These are phyloP conservation scores for Malurus cyaneus DNA, from an alignment of 2,113 vertebrate genomes.

Conservation along the genomic window DNA sequence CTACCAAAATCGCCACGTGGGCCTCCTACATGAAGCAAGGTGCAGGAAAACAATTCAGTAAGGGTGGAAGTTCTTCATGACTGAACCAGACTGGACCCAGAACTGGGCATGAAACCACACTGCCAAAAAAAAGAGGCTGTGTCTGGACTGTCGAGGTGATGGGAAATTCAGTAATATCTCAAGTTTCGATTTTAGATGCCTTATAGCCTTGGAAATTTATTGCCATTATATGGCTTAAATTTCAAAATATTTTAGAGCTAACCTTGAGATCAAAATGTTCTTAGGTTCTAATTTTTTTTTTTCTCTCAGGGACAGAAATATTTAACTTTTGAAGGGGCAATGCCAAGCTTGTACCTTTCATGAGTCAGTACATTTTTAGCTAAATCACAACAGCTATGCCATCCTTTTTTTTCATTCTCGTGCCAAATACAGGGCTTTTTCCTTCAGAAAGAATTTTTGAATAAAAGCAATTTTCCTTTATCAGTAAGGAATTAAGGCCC, in stretches of 20 bases:
- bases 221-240: background rate
- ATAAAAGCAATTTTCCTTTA: constrained; percentile 10
- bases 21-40: background rate
- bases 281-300: background rate
- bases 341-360: background rate
- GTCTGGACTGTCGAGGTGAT: background rate
- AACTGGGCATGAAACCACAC: background rate
- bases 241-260: background rate
- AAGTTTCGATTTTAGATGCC: background rate
- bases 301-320: background rate
- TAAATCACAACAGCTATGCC: background rate
- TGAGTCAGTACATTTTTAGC: background rate
- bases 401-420: background rate
- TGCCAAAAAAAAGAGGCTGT: background rate
- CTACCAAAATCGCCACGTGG: background rate
- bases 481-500: background rate
- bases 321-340: background rate
- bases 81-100: background rate
- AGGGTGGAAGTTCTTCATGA: background rate
- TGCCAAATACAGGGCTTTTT: background rate
- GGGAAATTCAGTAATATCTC: background rate
- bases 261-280: constrained; percentile 30
- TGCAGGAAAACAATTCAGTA: background rate
- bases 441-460: background rate
- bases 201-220: background rate